These are phyloP conservation scores for Eurois occulta DNA, from an alignment of 2,888 invertebrate species.

Conservation along the genomic window DNA sequence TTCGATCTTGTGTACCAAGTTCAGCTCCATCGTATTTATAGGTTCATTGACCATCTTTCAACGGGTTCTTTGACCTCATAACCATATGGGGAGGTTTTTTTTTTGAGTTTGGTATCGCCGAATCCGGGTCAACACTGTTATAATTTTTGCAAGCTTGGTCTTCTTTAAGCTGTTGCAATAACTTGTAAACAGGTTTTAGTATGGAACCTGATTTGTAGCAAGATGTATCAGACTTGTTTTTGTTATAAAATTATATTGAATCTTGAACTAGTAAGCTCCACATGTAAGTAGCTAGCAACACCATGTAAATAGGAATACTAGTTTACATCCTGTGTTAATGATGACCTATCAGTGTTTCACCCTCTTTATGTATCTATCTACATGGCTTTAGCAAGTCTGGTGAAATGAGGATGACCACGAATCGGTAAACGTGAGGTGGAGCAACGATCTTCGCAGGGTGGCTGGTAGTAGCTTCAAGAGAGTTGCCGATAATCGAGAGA, in stretches of 20 bases:
- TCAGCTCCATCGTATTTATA: neutral
- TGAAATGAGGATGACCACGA: neutral
- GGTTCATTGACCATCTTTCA: conserved; percentile 33
- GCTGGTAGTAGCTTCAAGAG: neutral
- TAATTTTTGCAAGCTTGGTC: conserved; percentile 11
- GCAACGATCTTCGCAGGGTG: neutral
- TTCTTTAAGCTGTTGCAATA: neutral
- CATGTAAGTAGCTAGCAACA: neutral
- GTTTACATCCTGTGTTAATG: neutral
- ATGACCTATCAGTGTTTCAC: neutral
- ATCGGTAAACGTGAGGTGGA: neutral
- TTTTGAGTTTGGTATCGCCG: conserved; percentile 1
- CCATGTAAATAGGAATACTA: neutral
- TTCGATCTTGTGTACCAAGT: neutral
- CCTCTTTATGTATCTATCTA: too few relatives aligned
- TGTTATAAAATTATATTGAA: neutral
- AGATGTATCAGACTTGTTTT: neutral
- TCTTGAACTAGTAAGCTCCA: neutral
- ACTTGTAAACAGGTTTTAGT: conserved; percentile 1
- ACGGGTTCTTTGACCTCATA: conserved; percentile 11
- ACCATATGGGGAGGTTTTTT: neutral
- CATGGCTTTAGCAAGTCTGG: neutral
- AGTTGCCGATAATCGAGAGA: neutral
- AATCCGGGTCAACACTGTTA: conserved; percentile 3
- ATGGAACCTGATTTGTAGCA: conserved; percentile 12